Evolutionary conservation across 2,113 vertebrate species (phyloP).

Genomic region (Lynx canadensis): DNA sequence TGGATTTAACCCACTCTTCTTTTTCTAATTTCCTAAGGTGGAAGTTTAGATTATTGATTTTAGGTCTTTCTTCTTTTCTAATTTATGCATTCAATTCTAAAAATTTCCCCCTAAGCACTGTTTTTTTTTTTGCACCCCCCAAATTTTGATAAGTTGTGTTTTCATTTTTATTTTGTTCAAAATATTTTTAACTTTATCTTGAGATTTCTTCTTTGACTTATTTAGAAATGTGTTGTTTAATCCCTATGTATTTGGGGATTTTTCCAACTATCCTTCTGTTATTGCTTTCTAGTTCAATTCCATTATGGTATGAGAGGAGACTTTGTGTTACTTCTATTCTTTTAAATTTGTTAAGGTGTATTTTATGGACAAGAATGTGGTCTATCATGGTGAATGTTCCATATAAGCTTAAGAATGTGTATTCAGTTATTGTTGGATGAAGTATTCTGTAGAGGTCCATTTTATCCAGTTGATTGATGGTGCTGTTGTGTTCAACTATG

Average conservation of each 20-base stretch:
- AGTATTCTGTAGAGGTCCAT: neutral
- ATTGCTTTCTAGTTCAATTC: neutral
- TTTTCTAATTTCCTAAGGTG: neutral
- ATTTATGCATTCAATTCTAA: neutral
- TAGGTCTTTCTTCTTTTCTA: neutral
- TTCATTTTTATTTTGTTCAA: neutral
- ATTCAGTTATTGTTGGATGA: neutral
- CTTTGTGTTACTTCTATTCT: neutral
- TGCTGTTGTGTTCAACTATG: neutral
- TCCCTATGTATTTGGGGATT: neutral
- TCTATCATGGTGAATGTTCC: neutral
- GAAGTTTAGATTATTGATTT: neutral
- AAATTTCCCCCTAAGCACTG: neutral
- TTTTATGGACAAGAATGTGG: neutral
- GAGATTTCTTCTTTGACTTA: neutral
- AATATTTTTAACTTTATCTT: neutral
- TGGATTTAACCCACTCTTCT: neutral
- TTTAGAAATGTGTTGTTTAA: neutral
- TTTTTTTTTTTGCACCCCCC: neutral
- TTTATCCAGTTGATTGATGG: neutral
- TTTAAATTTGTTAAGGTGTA: neutral
- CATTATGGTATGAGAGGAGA: neutral
- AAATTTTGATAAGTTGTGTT: neutral
- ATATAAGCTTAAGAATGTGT: neutral
- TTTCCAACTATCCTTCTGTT: neutral